These are phyloP conservation scores for Nipponacmea schrenckii DNA, from an alignment of 2,888 invertebrate species.

Conservation along the genomic window DNA sequence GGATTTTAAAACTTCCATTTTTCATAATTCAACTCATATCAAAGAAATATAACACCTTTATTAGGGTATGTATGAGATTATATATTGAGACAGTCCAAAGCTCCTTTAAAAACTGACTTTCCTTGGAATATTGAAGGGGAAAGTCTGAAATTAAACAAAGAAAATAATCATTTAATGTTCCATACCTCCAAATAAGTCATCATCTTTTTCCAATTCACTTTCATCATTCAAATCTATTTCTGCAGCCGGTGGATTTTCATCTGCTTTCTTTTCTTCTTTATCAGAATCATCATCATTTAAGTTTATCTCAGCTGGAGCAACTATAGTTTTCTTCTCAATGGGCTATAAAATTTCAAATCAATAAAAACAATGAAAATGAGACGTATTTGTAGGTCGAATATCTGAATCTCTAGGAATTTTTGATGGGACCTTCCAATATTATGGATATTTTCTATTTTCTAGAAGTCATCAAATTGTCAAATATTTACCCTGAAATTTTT, in stretches of 20 bases:
- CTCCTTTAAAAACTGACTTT: no score
- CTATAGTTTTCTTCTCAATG: conserved; percentile 29
- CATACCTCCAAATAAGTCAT: conserved; percentile 57
- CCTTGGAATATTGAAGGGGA: no score
- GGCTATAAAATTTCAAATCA: conserved; percentile 19
- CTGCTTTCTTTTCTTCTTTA: conserved; percentile 41
- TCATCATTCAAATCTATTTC: not conserved
- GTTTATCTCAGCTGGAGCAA: not conserved
- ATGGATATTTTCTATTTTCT: no score
- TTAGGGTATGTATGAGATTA: no score
- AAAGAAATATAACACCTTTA: no score
- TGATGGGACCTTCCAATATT: no score
- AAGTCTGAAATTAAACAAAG: no score
- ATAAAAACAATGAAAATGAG: not conserved
- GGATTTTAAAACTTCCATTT: not conserved
- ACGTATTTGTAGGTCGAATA: conserved; percentile 13
- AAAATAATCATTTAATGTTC: no score
- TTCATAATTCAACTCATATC: no score
- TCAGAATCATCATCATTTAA: conserved; percentile 31
- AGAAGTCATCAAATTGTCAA: no score
- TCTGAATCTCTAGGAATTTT: not conserved
- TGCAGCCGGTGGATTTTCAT: conserved; percentile 35
- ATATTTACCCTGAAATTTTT: no score
- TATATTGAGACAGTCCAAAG: no score
- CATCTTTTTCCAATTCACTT: conserved; percentile 26